Evolutionary conservation across 2,888 invertebrate species (phyloP), one percentile per base, ranked within the genome.

Genomic region (Lucinisca nassula): DNA sequence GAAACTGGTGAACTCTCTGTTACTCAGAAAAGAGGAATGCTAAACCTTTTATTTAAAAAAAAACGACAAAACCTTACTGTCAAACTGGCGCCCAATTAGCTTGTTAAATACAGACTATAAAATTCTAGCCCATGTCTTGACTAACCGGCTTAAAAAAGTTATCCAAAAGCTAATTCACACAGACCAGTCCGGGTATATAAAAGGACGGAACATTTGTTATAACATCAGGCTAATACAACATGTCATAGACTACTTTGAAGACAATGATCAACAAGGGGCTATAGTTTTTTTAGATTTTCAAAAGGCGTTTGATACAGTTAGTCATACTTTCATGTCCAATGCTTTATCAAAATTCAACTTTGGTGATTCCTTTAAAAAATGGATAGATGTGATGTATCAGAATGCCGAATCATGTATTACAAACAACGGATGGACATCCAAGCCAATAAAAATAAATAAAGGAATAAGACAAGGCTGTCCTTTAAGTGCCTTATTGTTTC

Each of bases 151-250:
- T 6, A 49, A 82, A n/a, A 49, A n/a, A 1, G 32, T 76, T 24
- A 67, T 76, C 4, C 0, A 0, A 2, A 67, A 75, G n/a, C 24
- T 76, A n/a, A 75, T 76, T 21, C 32, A 40, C 49, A 38, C 55
- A 40, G 61, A 75, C n/a, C 82, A 82, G 51, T 21, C 27, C 4
- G 82, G 82, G 14, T 82, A 67, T 30, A 82, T 82, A 6, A 58
- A 75, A 49, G 58, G 58, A 14, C 58, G 61, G 76, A 58, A 38
- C 30, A 76, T 82, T 21, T 75, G 76, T 8, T 40, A 76, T 40
- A 76, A 76, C 45, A 82, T 82, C n/a, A 45, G 82, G 32, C 38
- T 67, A 1, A 82, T 82, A n/a, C 51, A 75, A 49, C 76, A 82
- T 76, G 38, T 76, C 14, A 75, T 82, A 2, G 75, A 82, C 4